These are phyloP conservation scores for Xanthia icteritia DNA, from an alignment of 2,888 invertebrate genomes.

Conservation along the genomic window DNA sequence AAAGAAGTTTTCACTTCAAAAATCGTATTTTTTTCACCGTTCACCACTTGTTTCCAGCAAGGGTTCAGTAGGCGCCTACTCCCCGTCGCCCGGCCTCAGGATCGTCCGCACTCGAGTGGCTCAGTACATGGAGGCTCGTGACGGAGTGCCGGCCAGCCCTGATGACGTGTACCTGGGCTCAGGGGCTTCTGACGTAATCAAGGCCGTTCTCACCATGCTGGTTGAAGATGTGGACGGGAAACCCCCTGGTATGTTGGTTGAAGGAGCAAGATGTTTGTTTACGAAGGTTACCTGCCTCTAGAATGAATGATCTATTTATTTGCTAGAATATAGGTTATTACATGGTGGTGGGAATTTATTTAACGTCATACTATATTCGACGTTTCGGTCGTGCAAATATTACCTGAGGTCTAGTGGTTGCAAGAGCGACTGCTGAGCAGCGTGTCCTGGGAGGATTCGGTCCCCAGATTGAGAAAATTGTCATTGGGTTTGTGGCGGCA, in stretches of 20 bases:
- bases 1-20: too few relatives aligned
- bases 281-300: neutral
- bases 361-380: neutral
- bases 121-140: constrained; percentile 92
- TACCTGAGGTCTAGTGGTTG: neutral
- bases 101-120: constrained; percentile 95
- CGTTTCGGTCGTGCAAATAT: neutral
- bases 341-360: neutral
- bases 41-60: constrained; percentile 88
- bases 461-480: too few relatives aligned
- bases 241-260: constrained; percentile 81
- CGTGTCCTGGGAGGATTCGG: neutral
- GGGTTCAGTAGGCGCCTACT: constrained; percentile 96
- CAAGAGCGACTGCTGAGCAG: neutral
- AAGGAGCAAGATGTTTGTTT: neutral
- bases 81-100: constrained; percentile 96
- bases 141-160: constrained; percentile 93
- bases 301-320: neutral
- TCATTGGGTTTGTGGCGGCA: too few relatives aligned
- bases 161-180: constrained; percentile 96
- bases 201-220: constrained; percentile 94
- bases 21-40: neutral
- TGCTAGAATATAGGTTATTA: neutral
- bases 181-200: constrained; percentile 98
- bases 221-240: constrained; percentile 89